A percentile compares a stretch with the other conserved stretches of the same genome.
Evolutionary conservation across 2,797 vertebrate species (phyloP).

Genomic region (Smutsia gigantea): DNA sequence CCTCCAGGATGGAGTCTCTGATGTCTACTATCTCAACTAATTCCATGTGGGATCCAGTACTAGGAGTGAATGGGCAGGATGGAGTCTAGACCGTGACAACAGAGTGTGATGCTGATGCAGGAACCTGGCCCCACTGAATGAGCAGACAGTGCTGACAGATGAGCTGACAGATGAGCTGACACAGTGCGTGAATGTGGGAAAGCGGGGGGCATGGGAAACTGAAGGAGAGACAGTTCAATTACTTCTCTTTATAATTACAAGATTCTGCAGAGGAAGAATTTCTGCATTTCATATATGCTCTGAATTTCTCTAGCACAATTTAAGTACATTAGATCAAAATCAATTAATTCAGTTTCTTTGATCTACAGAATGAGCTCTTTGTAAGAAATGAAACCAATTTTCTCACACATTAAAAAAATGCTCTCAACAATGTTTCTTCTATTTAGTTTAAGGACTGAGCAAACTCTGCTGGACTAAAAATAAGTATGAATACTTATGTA

Average conservation of each 20-base stretch:
- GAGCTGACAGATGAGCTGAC: neutral
- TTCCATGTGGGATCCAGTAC: neutral
- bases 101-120: neutral
- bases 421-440: neutral
- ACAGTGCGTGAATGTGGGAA: neutral
- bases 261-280: neutral
- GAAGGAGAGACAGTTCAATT: neutral
- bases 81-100: neutral
- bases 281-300: neutral
- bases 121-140: neutral
- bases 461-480: conserved; percentile 22
- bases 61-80: neutral
- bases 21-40: neutral
- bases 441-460: neutral
- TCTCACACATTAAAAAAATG: neutral
- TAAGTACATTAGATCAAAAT: conserved; percentile 39
- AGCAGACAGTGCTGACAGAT: neutral
- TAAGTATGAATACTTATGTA: neutral
- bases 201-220: neutral
- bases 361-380: conserved; percentile 35
- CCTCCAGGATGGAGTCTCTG: neutral
- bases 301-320: neutral
- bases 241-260: neutral
- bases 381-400: conserved; percentile 32
- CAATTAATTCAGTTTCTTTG: conserved; percentile 52